Base-by-base conservation (phyloP, 2,113 vertebrate species). In the Prunella himalayana region DNA sequence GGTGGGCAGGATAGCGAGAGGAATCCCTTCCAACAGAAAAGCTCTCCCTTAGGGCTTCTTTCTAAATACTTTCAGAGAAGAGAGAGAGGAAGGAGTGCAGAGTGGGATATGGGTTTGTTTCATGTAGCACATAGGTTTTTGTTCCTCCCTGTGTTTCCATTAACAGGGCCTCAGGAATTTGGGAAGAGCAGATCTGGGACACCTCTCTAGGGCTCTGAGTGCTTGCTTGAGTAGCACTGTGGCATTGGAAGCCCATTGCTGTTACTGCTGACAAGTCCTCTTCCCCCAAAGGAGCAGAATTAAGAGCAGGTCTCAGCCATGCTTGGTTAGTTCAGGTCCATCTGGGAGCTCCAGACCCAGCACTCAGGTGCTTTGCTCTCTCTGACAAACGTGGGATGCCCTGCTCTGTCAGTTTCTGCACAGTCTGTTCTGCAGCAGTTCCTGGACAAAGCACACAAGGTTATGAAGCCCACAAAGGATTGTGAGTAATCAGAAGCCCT, bases 1-100 rank as follows among this genome's bases (percentile, higher is more conserved):
- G 30, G 39, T 41, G 54, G 63, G 23, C 7, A 71, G 35, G 19
- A 20, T 33, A 50, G 23, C 0, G 0, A 51, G 33, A 72, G 33
- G 13, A 16, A 54, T 64, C 6, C 23, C 13, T 78, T 79, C 65
- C 75, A 88, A 65, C 2, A 65, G n/a, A 23, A 78, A 71, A 19
- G 5, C 5, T 37, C 41, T 42, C 25, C 24, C n/a, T 57, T 51
- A 49, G 50, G 11, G 21, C 15, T 82, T 73, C 8, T 69, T 17
- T 66, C 37, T 65, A 45, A 79, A 71, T 24, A 14, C 4, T 53
- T 69, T 72, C 19, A 50, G 73, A 54, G 64, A 71, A 33, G 15
- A 41, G 17, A 70, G 19, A 75, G 35, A 37, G 42, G 45, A 51
- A 35, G 12, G 23, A 20, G 5, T 25, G 23, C 19, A 14, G 47